Evolutionary conservation across 2,797 vertebrate species (phyloP), one percentile per base, ranked within the genome.

Genomic region (Nannoperca obscura): DNA sequence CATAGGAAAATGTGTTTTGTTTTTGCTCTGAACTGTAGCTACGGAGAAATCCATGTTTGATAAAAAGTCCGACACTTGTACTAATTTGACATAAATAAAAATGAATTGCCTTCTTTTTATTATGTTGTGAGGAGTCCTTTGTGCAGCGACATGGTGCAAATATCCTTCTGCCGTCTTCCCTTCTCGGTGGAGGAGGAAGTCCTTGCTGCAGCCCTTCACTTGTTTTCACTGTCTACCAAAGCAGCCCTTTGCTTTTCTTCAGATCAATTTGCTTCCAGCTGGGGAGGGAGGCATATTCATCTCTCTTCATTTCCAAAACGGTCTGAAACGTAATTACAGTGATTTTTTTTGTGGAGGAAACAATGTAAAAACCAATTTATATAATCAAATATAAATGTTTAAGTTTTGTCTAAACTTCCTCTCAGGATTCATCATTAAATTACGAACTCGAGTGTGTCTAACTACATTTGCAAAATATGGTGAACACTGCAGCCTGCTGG

Each of bases 241-340:
- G 88, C 69, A 95, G 86, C 69, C 94, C 94, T 92, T 95, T 95
- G 86, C 89, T 95, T 88, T 94, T 95, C 90, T 94, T 95, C 89
- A 93, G 90, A 79, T 95, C 94, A n/a, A 78, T 89, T 83, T 94
- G 92, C 75, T 94, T 92, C 88, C 91, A 92, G 82, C 74, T 86
- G 8, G 94, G 94, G 57, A 95, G 91, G 17, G 92, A 91, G 77
- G 88, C 84, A 36, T 92, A 93, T 58, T 95, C 92, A 20, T 94
- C 93, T 85, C 88, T 88, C 86, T 92, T 94, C 94, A 95, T 94
- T 82, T 95, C 93, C 87, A 95, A 86, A 89, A 93, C 74, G 53
- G 85, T 91, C 96, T 96, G 91, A 81, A 93, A 95, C 27, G 90
- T 24, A 93, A 86, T 83, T 75, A 53, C 2, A 42, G 55, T 50